phyloP scores from a whole-genome alignment of 1,140 invertebrate species.

The Contarinia nasturtii region DNA sequence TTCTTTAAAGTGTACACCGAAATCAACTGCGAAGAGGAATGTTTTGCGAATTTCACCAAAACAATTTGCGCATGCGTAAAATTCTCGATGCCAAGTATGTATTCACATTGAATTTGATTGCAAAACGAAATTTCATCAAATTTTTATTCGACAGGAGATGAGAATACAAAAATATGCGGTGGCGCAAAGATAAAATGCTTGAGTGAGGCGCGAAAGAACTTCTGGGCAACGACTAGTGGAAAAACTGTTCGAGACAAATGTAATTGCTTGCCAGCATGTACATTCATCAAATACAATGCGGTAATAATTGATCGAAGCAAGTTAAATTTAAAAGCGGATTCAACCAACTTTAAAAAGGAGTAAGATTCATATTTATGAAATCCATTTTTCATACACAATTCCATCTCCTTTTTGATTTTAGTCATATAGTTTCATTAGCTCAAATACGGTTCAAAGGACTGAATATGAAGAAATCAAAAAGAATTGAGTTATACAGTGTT shows the following conservation, averaged over 20 bases:
- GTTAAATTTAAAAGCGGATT: too few relatives aligned
- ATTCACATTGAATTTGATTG: not conserved
- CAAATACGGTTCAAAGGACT: conserved; percentile 26
- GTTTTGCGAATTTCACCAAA: conserved; percentile 39
- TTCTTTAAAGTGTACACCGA: conserved; percentile 32
- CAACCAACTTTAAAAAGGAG: too few relatives aligned
- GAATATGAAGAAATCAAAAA: conserved; percentile 29
- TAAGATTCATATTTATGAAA: too few relatives aligned
- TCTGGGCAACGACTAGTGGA: too few relatives aligned
- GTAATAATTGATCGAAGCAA: too few relatives aligned
- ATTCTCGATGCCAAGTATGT: conserved; percentile 40
- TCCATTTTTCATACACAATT: too few relatives aligned
- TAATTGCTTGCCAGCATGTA: too few relatives aligned
- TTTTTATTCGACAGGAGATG: conserved; percentile 18
- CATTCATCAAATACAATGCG: too few relatives aligned
- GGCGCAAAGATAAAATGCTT: conserved; percentile 20
- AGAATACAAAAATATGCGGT: conserved; percentile 25
- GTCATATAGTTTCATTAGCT: conserved; percentile 12
- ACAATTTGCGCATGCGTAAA: conserved; percentile 35
- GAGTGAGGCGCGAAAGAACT: not conserved
- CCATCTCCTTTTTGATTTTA: too few relatives aligned
- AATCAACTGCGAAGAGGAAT: conserved; percentile 41
- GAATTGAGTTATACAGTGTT: conserved; percentile 30
- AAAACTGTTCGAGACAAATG: too few relatives aligned
- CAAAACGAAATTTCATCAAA: not conserved